Conservation (phyloP, 2,113 vertebrate species). For the Amazona vittata region DNA sequence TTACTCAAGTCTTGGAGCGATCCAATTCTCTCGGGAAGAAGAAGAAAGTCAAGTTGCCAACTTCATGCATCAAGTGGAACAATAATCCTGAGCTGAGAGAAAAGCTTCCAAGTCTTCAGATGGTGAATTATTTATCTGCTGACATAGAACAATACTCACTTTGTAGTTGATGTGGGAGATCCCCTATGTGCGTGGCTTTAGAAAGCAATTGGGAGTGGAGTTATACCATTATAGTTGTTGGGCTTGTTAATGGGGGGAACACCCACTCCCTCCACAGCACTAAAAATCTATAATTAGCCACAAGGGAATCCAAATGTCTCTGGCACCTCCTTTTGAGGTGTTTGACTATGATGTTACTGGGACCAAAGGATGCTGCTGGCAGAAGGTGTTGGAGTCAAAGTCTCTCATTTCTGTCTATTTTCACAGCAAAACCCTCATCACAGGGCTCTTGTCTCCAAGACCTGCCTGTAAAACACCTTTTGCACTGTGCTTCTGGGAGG, state of each 20-base stretch:
- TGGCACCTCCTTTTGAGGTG: neutral
- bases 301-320: neutral
- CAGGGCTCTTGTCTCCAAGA: neutral
- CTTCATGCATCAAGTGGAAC: slow-evolving; percentile 63
- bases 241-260: slow-evolving; percentile 15
- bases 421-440: neutral
- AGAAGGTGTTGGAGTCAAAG: neutral
- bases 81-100: slow-evolving; percentile 50
- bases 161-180: slow-evolving; percentile 48
- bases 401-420: neutral
- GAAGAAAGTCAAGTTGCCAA: slow-evolving; percentile 59
- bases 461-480: neutral
- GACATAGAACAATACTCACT: slow-evolving; percentile 56
- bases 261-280: neutral
- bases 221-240: neutral
- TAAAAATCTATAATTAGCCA: slow-evolving; percentile 15
- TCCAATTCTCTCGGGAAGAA: slow-evolving; percentile 60
- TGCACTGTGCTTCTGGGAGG: neutral
- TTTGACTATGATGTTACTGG: neutral
- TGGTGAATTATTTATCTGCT: slow-evolving; percentile 72
- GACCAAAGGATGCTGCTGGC: slow-evolving; percentile 21
- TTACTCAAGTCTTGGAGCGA: slow-evolving; percentile 43
- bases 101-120: slow-evolving; percentile 58
- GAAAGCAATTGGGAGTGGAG: slow-evolving; percentile 29
- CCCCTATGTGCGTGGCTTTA: neutral